Conservation (phyloP, 2,113 vertebrate species). For the Phrynosoma blainvillii region DNA sequence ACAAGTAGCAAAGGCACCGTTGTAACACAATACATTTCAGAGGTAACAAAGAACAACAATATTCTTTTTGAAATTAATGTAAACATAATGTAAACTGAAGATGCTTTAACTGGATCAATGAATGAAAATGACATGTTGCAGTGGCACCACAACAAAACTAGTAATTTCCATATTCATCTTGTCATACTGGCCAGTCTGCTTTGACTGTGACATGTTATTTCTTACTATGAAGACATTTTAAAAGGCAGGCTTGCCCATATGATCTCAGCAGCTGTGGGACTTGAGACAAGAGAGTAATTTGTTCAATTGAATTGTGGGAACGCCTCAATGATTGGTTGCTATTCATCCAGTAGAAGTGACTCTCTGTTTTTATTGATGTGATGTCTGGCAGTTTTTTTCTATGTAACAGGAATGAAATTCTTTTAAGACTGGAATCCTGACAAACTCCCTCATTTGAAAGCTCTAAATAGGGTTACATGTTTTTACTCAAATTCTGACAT, state of each 20-base stretch:
- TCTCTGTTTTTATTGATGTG: neutral
- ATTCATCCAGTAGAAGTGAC: neutral
- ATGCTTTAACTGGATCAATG: neutral
- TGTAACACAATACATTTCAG: no score
- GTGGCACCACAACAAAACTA: neutral
- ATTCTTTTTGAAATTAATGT: no score
- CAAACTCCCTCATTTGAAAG: neutral
- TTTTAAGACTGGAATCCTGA: neutral
- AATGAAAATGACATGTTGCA: neutral
- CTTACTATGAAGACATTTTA: neutral
- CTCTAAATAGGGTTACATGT: neutral
- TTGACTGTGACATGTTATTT: neutral
- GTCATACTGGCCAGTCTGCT: neutral
- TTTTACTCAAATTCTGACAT: neutral
- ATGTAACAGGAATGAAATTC: neutral
- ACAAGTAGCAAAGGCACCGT: no score
- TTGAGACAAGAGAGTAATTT: neutral
- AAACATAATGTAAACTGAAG: neutral
- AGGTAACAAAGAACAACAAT: no score
- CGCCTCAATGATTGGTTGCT: neutral
- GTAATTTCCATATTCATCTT: neutral
- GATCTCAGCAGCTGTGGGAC: neutral
- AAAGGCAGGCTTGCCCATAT: neutral
- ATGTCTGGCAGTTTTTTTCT: neutral
- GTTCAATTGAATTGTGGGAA: neutral